Conservation (phyloP, 2,888 invertebrate genomes). For the Agrypnus murinus region DNA sequence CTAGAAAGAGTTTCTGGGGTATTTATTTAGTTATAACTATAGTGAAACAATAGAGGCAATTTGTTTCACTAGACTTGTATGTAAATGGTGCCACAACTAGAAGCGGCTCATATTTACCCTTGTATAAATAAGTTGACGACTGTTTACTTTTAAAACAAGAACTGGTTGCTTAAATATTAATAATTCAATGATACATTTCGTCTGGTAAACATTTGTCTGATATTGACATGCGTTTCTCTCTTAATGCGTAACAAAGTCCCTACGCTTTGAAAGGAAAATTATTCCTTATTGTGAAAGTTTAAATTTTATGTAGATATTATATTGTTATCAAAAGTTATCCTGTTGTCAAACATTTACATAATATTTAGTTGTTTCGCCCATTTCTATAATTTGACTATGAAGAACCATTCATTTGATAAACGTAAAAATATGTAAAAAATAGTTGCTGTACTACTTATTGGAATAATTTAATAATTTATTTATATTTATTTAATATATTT, state of each 20-base stretch:
- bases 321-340: too few species aligned
- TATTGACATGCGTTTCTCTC: slow-evolving; percentile 24
- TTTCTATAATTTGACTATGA: too few species aligned
- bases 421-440: too few species aligned
- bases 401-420: too few species aligned
- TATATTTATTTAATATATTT: too few species aligned
- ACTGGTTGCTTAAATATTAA: slow-evolving; percentile 32
- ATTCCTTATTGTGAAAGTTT: too few species aligned
- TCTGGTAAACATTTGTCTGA: slow-evolving; percentile 22
- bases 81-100: slow-evolving; percentile 8
- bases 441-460: too few species aligned
- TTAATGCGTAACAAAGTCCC: slow-evolving; percentile 23
- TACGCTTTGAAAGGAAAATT: background rate
- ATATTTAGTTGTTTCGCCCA: too few species aligned
- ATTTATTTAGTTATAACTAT: slow-evolving; percentile 3
- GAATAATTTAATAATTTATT: too few species aligned
- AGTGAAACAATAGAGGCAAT: background rate
- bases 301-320: too few species aligned
- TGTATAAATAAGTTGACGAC: slow-evolving; percentile 30
- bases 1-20: background rate
- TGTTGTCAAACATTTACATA: too few species aligned
- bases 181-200: slow-evolving; percentile 26
- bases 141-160: slow-evolving; percentile 33
- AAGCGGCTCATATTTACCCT: background rate
- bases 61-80: slow-evolving; percentile 7